Percentiles rank a stretch among this genome's conserved stretches.
Conservation (phyloP, 2,888 invertebrate genomes). For the Halocaridina rubra region DNA sequence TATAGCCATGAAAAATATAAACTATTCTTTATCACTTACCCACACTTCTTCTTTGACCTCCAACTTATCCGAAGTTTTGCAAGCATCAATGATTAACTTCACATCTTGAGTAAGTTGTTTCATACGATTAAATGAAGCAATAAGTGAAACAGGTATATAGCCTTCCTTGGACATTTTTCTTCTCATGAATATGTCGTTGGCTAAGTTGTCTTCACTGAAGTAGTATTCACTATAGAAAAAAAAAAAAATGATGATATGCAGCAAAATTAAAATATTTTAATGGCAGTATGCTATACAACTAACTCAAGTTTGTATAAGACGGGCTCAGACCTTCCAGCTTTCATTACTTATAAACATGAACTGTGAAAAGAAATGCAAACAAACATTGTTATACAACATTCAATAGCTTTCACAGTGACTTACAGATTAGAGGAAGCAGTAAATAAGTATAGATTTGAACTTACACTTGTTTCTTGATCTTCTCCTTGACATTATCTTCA, state of each 20-base stretch:
- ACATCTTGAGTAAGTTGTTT: slow-evolving; percentile 88
- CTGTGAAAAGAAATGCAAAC: no score
- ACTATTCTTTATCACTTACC: no score
- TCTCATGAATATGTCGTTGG: slow-evolving; percentile 94
- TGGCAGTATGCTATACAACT: no score
- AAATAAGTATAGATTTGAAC: slow-evolving; percentile 68
- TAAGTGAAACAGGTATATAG: slow-evolving; percentile 90
- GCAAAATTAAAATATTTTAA: no score
- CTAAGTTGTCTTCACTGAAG: slow-evolving; percentile 95
- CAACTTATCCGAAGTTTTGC: slow-evolving; percentile 85
- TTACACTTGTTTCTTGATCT: slow-evolving; percentile 92
- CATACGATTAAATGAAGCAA: slow-evolving; percentile 96
- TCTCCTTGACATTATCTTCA: slow-evolving; percentile 76
- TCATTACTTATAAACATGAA: no score
- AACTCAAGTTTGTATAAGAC: no score
- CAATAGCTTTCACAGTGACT: no score
- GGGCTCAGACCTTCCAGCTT: no score
- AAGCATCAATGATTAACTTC: slow-evolving; percentile 84
- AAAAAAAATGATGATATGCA: no score
- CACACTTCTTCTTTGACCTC: slow-evolving; percentile 81
- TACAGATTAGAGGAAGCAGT: no score
- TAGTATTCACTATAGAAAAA: slow-evolving; percentile 90
- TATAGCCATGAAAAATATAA: no score
- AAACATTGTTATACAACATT: no score
- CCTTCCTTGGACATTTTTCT: slow-evolving; percentile 97